Evolutionary conservation across 2,113 vertebrate species (phyloP).

Genomic region (Anolis sagrei): DNA sequence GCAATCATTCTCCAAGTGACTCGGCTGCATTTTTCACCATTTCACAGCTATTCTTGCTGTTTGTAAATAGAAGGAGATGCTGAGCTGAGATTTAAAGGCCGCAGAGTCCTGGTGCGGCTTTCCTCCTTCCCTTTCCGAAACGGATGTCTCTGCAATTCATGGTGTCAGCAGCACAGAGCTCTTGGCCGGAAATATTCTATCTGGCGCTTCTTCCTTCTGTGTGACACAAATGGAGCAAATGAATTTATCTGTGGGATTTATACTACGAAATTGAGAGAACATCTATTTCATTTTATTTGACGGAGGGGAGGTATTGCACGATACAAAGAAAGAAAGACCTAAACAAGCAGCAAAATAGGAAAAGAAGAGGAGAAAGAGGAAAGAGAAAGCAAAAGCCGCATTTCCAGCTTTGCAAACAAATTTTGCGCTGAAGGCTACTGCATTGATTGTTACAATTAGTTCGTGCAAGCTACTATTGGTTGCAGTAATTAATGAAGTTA

Average conservation of each 20-base stretch:
- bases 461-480: neutral
- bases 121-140: conserved; percentile 60
- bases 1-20: conserved; percentile 80
- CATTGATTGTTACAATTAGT: neutral
- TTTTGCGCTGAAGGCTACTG: neutral
- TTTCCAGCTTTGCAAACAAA: neutral
- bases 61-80: conserved; percentile 74
- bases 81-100: conserved; percentile 76
- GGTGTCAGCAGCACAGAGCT: conserved; percentile 53
- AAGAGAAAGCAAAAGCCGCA: conserved; percentile 21
- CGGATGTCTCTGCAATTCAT: conserved; percentile 45
- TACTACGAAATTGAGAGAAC: conserved; percentile 66
- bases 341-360: too few species aligned
- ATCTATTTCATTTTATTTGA: conserved; percentile 63
- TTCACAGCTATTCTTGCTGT: conserved; percentile 70
- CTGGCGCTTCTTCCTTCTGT: conserved; percentile 65
- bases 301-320: conserved; percentile 43
- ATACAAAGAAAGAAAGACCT: conserved; percentile 58
- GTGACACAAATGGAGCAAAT: conserved; percentile 68
- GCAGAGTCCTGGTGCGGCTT: conserved; percentile 47
- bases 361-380: neutral
- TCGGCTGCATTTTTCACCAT: conserved; percentile 78
- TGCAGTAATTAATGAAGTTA: conserved; percentile 22
- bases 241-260: conserved; percentile 56
- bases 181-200: conserved; percentile 70